Evolutionary conservation across 2,797 vertebrate genomes (phyloP), one percentile per base, ranked within the genome.

Genomic region (Sebastes nivosus): DNA sequence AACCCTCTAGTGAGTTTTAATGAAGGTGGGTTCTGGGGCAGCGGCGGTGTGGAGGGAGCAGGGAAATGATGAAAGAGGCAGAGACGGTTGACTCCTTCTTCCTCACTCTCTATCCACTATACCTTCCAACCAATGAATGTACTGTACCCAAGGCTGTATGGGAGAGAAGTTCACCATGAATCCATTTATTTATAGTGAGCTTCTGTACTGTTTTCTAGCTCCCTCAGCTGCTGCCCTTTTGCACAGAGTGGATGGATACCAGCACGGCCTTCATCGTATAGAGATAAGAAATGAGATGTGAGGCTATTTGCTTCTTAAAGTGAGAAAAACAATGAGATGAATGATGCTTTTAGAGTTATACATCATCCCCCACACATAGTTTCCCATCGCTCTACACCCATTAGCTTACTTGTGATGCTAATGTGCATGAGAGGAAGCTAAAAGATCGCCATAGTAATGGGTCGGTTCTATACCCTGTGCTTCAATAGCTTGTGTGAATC

Each of bases 1-100:
- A 96, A 96, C 93, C 93, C 93, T 94, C 91, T 88, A 83, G 93
- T 94, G 92, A 87, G 89, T 92, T 94, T 95, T 96, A 96, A 96
- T 95, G 95, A 95, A 95, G 94, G 91, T 92, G 81, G 91, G 89
- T 92, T 88, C 84, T 92, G 88, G 90, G 87, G 91, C 88, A 89
- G 87, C 82, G 69, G 72, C 75, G 64, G 77, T 68, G 74, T 84
- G 75, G 90, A 79, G 87, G 80, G 77, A 89, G 87, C n/a, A 70
- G 83, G 78, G 64, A 74, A 78, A 91, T 84, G 87, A 93, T 89
- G 89, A 91, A 89, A 82, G 77, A 76, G 81, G 70, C 66, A 69
- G 67, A 50, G 64, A 76, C 20, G 60, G 79, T 68, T 72, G 75
- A 82, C 82, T 92, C 85, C 84, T 42, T 79, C 64, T 84, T 76